Evolutionary conservation across 1,140 invertebrate species (phyloP).

Genomic region (Aphidius gifuensis): DNA sequence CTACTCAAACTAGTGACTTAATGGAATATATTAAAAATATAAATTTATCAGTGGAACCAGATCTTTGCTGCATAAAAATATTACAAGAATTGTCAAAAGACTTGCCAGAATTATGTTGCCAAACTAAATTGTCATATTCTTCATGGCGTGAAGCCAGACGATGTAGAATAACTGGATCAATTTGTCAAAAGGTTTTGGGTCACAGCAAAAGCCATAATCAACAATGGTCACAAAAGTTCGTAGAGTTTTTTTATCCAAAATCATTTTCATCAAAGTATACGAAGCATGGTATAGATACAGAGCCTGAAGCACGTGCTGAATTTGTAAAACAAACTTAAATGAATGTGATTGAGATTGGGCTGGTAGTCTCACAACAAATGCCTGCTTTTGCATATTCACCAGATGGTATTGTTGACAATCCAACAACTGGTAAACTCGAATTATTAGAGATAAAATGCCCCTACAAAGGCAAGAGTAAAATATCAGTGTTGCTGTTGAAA

Average conservation of each 20-base stretch:
- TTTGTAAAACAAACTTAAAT: constrained; percentile 16
- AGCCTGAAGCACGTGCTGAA: constrained; percentile 19
- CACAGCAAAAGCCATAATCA: constrained; percentile 20
- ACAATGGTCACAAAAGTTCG: constrained; percentile 22
- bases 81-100: background rate
- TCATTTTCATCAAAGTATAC: constrained; percentile 17
- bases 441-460: constrained; percentile 30
- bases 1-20: background rate
- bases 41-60: background rate
- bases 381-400: constrained; percentile 28
- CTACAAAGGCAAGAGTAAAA: constrained; percentile 16
- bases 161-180: constrained; percentile 16
- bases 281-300: constrained; percentile 20
- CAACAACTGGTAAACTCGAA: constrained; percentile 15
- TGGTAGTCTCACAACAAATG: constrained; percentile 25
- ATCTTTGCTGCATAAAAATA: background rate
- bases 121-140: background rate
- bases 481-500: background rate
- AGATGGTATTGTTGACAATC: constrained; percentile 27
- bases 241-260: constrained; percentile 19
- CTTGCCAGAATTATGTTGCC: background rate
- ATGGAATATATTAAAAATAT: background rate
- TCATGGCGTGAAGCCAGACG: constrained; percentile 6
- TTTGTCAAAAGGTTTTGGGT: constrained; percentile 12
- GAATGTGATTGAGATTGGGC: constrained; percentile 21